Evolutionary conservation across 2,113 vertebrate species (phyloP), one percentile per base, ranked within the genome.

Genomic region (Morone chrysops): DNA sequence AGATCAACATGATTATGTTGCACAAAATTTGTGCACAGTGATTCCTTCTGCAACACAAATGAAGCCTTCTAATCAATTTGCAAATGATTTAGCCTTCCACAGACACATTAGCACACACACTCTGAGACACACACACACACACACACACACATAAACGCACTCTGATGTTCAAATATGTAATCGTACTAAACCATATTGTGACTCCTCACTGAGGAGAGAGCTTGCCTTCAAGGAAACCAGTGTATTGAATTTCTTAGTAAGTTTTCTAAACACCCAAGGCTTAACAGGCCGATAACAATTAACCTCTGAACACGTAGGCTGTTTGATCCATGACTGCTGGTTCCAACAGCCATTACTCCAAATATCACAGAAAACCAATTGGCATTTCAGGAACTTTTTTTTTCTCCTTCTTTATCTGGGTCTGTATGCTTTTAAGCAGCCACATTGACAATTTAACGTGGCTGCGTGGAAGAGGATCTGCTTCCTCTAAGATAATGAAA

Each of bases 301-400:
- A 93, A 92, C 90, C 90, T 93, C 90, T 83, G 78, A 82, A 63
- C 85, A 48, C 57, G 16, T 48, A 86, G 63, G 70, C 86, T 78
- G 75, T 92, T 91, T 89, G 84, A 93, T 90, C 87, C 81, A 59
- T 87, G 87, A 88, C 90, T 83, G 78, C 83, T 57, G 87, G 63
- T 82, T 82, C 71, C 77, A 70, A 20, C 81, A 78, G 75, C 69
- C 83, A 80, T 93, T 92, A 81, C 80, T 85, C n/a, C 70, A 66
- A 91, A 87, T 89, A 92, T 84, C 85, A 83, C 78, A 82, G 61
- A 90, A 75, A 61, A 70, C 36, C 2, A 14, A 77, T 80, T 88
- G 85, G 85, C 90, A 89, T 93, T 92, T 92, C 36, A 73, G 51
- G 57, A 47, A 70, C 86, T 81, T 48, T 18, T 62, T 65, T 63